Percentiles rank a stretch among this genome's conserved stretches.
Conservation (phyloP, 2,888 invertebrate species). For the Plebejus melissa region DNA sequence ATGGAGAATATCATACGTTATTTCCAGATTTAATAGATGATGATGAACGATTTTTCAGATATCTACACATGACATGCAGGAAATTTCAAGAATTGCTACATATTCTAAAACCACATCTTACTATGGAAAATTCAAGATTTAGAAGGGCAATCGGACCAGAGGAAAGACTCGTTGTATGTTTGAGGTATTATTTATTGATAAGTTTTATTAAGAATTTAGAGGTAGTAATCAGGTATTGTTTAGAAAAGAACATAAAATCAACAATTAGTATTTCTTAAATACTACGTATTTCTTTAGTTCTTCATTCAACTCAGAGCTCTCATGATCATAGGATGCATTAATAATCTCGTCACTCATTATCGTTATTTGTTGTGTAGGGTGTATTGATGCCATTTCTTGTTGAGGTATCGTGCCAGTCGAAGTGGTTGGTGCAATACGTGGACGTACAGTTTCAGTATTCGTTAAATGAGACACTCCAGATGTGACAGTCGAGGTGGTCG, state of each 20-base stretch:
- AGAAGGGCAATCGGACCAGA: slow-evolving; percentile 7
- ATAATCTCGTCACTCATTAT: slow-evolving; percentile 7
- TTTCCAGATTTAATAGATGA: slow-evolving; percentile 7
- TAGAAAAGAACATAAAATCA: slow-evolving; percentile 7
- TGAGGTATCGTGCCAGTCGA: slow-evolving; percentile 7
- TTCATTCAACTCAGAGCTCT: slow-evolving; percentile 7
- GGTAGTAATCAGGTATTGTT: slow-evolving; percentile 7
- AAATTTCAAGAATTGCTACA: slow-evolving; percentile 7
- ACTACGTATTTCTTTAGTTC: slow-evolving; percentile 7
- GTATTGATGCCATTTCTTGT: slow-evolving; percentile 7
- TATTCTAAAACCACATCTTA: slow-evolving; percentile 7
- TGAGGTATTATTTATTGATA: slow-evolving; percentile 5
- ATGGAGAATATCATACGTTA: slow-evolving; percentile 7
- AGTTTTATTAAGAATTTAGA: slow-evolving; percentile 7
- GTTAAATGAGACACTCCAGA: too few relatives aligned
- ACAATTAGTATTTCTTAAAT: slow-evolving; percentile 7
- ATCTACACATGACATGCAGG: slow-evolving; percentile 7
- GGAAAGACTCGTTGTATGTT: slow-evolving; percentile 7
- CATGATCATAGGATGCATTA: slow-evolving; percentile 7
- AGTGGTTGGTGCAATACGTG: slow-evolving; percentile 7
- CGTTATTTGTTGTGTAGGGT: slow-evolving; percentile 7
- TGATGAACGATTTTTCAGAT: slow-evolving; percentile 7
- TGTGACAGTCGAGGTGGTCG: too few relatives aligned
- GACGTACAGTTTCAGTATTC: neutral
- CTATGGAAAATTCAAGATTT: slow-evolving; percentile 7